Conservation (phyloP, 2,113 vertebrate genomes). For the Colinus virginianus region DNA sequence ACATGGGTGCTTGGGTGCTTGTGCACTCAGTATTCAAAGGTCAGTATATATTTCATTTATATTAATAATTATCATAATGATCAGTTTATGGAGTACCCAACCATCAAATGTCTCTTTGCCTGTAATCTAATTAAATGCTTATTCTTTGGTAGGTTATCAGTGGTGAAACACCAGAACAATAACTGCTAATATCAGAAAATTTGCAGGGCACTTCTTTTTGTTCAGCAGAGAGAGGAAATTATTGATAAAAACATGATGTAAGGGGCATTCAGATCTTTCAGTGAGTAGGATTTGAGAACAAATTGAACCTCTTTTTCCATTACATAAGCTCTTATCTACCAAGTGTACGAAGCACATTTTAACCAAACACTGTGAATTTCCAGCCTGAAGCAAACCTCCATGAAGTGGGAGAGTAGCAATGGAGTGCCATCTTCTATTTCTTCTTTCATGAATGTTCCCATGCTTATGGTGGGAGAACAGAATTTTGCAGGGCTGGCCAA, state of each 20-base stretch:
- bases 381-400: background rate
- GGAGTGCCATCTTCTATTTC: background rate
- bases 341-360: background rate
- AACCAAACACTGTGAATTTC: background rate
- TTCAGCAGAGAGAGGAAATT: background rate
- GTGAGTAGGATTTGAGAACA: slow-evolving; percentile 37
- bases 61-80: background rate
- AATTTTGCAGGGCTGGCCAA: background rate
- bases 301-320: slow-evolving; percentile 27
- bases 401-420: background rate
- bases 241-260: background rate
- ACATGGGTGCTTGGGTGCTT: fast-evolving
- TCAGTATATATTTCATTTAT: background rate
- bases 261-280: background rate
- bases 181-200: background rate
- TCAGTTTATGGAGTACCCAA: background rate
- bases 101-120: background rate
- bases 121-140: background rate
- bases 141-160: background rate
- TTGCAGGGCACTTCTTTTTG: background rate
- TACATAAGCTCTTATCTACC: background rate
- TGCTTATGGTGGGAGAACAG: background rate
- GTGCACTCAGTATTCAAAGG: background rate
- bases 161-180: slow-evolving; percentile 1
- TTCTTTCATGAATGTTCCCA: background rate